Conservation (phyloP, 2,113 vertebrate genomes). For the Eolophus roseicapilla region DNA sequence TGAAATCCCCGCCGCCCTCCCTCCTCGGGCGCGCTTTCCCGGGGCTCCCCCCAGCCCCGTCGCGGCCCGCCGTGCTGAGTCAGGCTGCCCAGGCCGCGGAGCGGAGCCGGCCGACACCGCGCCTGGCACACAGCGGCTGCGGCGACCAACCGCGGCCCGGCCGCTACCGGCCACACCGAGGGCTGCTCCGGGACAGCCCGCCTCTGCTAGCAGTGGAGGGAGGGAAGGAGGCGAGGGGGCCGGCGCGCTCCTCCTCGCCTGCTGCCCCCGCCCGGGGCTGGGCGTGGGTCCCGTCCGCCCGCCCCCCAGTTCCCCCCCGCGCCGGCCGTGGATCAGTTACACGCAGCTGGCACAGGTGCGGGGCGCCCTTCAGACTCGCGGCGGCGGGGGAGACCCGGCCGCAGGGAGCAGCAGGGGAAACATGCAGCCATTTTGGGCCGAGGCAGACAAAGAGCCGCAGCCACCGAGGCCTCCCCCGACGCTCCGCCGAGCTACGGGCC, state of each 20-base stretch:
- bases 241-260: neutral
- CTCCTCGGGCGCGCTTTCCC: neutral
- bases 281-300: neutral
- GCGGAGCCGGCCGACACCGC: neutral
- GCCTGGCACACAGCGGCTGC: neutral
- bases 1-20: neutral
- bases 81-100: neutral
- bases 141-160: neutral
- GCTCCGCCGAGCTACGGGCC: neutral
- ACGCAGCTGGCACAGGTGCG: conserved; percentile 31
- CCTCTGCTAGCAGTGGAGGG: neutral
- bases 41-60: neutral
- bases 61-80: neutral
- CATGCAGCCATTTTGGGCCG: conserved; percentile 65
- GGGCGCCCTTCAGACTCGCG: conserved; percentile 15
- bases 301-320: neutral
- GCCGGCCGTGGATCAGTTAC: neutral
- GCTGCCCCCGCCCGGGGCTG: neutral
- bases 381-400: neutral
- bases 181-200: neutral
- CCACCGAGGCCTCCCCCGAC: neutral
- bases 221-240: neutral
- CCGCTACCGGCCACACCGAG: neutral
- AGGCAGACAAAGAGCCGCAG: conserved; percentile 22
- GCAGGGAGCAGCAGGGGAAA: neutral